Evolutionary conservation across 2,113 vertebrate genomes (phyloP), one percentile per base, ranked within the genome.

Genomic region (Passer montanus): DNA sequence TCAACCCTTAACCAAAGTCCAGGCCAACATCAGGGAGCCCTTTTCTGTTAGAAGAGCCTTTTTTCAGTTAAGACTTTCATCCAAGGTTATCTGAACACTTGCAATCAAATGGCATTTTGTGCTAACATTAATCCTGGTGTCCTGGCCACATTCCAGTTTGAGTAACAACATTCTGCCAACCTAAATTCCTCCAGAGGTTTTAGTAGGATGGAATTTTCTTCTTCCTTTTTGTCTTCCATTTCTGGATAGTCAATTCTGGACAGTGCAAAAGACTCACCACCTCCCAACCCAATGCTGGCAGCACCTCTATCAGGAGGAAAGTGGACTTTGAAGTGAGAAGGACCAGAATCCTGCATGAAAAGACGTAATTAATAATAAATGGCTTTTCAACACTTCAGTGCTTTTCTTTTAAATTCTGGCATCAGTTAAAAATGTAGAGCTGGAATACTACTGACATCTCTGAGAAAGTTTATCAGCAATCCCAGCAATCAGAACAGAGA

Each of bases 51-150:
- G 53, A 93, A 89, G 93, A 95, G 83, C 68, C 76, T 94, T 92
- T 95, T 92, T 93, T 87, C 88, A 86, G 88, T 84, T 92, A 72
- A 96, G 86, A 95, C 90, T 93, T 96, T 92, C 79, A 95, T 84
- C 90, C 96, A 96, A 94, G 93, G 96, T 96, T 95, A 96, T 86
- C 83, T 1, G 30, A 96, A 90, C 87, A 75, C 86, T 95, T 82
- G 90, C 89, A 96, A 81, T 87, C 94, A 94, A 95, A 87, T 78
- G 73, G 90, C 92, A 93, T 92, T 96, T 92, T 93, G 69, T 90
- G 86, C 93, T 93, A 97, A 90, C 94, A 93, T 93, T 94, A 96
- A 96, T 97, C 93, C 90, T 68, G 44, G 43, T 95, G 76, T 93
- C 76, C 90, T 97, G 95, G 93, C 75, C 76, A 93, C 20, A 6